Conservation (phyloP, 2,797 vertebrate species). For the Echeneis naucrates region DNA sequence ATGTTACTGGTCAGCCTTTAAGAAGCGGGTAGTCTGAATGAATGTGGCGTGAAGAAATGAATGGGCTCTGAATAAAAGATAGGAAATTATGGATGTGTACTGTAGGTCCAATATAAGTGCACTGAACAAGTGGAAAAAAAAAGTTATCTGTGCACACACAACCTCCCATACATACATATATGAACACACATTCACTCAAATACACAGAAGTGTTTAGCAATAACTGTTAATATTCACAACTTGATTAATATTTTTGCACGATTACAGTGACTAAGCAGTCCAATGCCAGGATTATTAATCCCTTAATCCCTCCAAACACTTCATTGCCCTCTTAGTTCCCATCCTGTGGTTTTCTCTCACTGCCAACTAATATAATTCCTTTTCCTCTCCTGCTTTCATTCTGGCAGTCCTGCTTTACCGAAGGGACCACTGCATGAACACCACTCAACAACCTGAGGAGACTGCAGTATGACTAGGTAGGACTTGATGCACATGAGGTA, state of each 20-base stretch:
- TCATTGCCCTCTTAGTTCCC: slow-evolving; percentile 48
- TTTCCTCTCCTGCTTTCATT: slow-evolving; percentile 25
- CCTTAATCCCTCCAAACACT: slow-evolving; percentile 47
- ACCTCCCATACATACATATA: slow-evolving; percentile 58
- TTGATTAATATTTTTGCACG: slow-evolving; percentile 80
- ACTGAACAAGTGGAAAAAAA: slow-evolving; percentile 78
- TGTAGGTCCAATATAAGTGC: slow-evolving; percentile 83
- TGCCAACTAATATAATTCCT: slow-evolving; percentile 39
- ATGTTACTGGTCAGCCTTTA: slow-evolving; percentile 42
- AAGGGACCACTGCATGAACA: slow-evolving; percentile 49
- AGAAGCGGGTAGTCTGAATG: slow-evolving; percentile 34
- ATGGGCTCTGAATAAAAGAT: slow-evolving; percentile 51
- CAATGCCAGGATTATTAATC: slow-evolving; percentile 54
- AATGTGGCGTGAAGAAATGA: slow-evolving; percentile 40
- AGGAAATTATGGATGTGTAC: slow-evolving; percentile 68
- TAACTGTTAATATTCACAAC: slow-evolving; percentile 82
- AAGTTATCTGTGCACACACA: slow-evolving; percentile 69
- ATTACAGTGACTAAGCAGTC: slow-evolving; percentile 77
- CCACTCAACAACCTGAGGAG: slow-evolving; percentile 42
- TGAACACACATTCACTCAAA: slow-evolving; percentile 61
- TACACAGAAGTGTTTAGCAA: slow-evolving; percentile 74
- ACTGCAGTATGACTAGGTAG: slow-evolving; percentile 58
- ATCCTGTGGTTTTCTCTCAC: slow-evolving; percentile 30
- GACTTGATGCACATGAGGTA: slow-evolving; percentile 65
- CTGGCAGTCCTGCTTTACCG: slow-evolving; percentile 56